Evolutionary conservation across 2,888 invertebrate species (phyloP).

Genomic region (Trissolcus brochymenae): DNA sequence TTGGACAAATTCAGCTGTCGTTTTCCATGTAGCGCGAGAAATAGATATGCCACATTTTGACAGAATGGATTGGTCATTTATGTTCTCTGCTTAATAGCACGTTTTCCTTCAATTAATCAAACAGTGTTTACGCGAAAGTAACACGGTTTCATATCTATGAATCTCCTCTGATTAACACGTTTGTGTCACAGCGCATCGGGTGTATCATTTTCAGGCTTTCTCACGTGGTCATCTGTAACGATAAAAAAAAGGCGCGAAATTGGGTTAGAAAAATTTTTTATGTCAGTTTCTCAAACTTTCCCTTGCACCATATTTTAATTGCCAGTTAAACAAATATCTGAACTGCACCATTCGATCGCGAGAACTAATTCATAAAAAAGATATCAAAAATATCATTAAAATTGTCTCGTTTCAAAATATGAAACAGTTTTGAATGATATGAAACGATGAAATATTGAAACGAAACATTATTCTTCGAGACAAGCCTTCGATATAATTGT

Average conservation of each 20-base stretch:
- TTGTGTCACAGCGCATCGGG: constrained; percentile 47
- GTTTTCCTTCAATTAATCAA: constrained; percentile 54
- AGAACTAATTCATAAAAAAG: no score
- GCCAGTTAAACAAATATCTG: neutral
- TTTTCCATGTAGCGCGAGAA: neutral
- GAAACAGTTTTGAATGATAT: no score
- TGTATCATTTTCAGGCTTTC: constrained; percentile 56
- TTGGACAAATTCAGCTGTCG: neutral
- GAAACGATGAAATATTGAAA: no score
- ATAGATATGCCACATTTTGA: constrained; percentile 14
- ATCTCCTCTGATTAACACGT: constrained; percentile 52
- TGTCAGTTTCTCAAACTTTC: constrained; percentile 53
- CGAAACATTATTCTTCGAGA: no score
- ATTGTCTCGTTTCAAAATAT: no score
- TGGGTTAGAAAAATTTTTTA: constrained; percentile 51
- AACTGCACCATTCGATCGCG: neutral
- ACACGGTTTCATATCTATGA: constrained; percentile 55
- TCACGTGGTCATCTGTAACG: constrained; percentile 56
- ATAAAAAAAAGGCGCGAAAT: constrained; percentile 52
- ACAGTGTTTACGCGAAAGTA: constrained; percentile 50
- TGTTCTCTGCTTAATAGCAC: constrained; percentile 44
- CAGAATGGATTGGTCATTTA: constrained; percentile 25
- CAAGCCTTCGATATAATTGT: no score
- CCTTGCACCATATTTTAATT: constrained; percentile 20
- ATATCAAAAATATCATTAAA: no score